These are phyloP conservation scores for Aproaerema taeniolella DNA, from an alignment of 2,888 invertebrate genomes.

Conservation along the genomic window DNA sequence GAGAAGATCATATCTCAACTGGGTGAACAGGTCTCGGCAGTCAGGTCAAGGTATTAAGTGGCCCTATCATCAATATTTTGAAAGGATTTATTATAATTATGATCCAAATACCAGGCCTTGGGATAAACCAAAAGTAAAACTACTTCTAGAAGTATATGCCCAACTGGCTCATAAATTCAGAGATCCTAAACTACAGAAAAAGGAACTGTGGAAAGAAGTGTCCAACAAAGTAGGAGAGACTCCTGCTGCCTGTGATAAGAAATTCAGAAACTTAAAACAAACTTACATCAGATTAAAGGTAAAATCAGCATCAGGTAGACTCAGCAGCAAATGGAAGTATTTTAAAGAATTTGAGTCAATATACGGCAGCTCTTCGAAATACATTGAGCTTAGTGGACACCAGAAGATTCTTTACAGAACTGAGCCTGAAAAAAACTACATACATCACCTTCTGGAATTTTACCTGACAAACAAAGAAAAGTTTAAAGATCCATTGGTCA, in stretches of 20 bases:
- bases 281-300: constrained; percentile 56
- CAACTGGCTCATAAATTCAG: constrained; percentile 56
- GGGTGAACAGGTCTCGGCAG: constrained; percentile 46
- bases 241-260: constrained; percentile 39
- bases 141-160: constrained; percentile 49
- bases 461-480: constrained; percentile 56
- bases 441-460: constrained; percentile 50
- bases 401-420: constrained; percentile 25
- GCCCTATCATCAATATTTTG: constrained; percentile 61
- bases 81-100: constrained; percentile 59
- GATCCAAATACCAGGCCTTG: constrained; percentile 48
- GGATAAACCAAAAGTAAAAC: constrained; percentile 49
- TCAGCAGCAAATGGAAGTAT: constrained; percentile 57
- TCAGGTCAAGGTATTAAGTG: constrained; percentile 55
- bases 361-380: constrained; percentile 29
- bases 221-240: constrained; percentile 20
- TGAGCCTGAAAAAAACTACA: constrained; percentile 44
- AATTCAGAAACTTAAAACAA: constrained; percentile 64
- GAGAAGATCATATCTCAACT: constrained; percentile 59
- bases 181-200: constrained; percentile 57
- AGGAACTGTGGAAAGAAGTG: constrained; percentile 37
- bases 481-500: constrained; percentile 52
- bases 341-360: constrained; percentile 59
- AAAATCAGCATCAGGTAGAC: constrained; percentile 39
- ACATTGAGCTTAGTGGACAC: constrained; percentile 19